Evolutionary conservation across 2,113 vertebrate species (phyloP), one percentile per base, ranked within the genome.

Genomic region (Haplochromis burtoni): DNA sequence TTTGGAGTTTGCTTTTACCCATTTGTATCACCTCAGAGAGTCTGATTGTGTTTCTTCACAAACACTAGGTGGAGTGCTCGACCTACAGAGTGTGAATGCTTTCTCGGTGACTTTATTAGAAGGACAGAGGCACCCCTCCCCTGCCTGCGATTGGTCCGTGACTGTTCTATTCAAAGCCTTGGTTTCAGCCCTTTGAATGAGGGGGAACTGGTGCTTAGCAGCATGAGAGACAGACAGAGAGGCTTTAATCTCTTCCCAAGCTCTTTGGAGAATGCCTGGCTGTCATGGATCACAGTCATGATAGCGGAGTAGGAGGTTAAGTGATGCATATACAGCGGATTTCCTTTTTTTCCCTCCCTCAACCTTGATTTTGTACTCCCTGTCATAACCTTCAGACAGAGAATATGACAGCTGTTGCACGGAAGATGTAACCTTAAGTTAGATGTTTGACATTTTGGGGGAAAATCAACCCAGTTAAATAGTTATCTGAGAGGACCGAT

Each of bases 51-150:
- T 31, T 14, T 24, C 26, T 83, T 14, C 10, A 16, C 9, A 11
- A 38, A 83, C 94, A 94, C 88, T 84, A 88, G 95, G 80, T 89
- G 95, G 95, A 42, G 71, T 8, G 14, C 81, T 91, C 76, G 71
- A 73, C 19, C 87, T 17, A 12, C 63, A 61, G 3, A 54, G 4
- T 78, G 9, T 9, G 1, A 19, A 2, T 66, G 38, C 19, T 73
- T 10, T 68, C 31, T 42, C 40, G 0, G 53, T 63, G 90, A 84
- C 85, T 85, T 87, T 49, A 90, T 14, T 81, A 17, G 68, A 81
- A 85, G 81, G 86, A 83, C 61, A 82, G 40, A 19, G 24, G 85
- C 83, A 10, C 87, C 73, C 82, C 91, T 92, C 91, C 91, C 90
- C 91, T 71, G 33, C n/a, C 26, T 85, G 79, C 76, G 81, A 94